These are phyloP conservation scores for Philhelius pedissequus DNA, from an alignment of 2,888 invertebrate genomes.

Conservation along the genomic window DNA sequence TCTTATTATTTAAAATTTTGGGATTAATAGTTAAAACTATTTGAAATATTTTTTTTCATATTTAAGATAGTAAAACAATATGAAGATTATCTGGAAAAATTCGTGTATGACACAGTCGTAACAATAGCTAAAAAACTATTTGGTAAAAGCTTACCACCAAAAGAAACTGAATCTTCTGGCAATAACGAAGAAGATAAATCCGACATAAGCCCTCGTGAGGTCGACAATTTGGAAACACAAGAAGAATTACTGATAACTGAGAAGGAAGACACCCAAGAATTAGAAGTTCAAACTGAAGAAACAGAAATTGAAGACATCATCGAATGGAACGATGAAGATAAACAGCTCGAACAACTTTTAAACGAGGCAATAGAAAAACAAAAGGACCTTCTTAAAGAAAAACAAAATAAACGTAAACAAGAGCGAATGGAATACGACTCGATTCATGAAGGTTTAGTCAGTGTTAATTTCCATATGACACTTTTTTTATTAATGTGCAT, in stretches of 20 bases:
- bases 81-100: conserved; percentile 84
- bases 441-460: conserved; percentile 76
- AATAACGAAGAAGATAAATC: neutral
- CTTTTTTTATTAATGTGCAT: conserved; percentile 85
- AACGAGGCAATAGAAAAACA: conserved; percentile 67
- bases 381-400: conserved; percentile 54
- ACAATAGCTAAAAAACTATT: conserved; percentile 73
- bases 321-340: conserved; percentile 25
- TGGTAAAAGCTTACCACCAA: conserved; percentile 39
- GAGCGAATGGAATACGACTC: conserved; percentile 71
- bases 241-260: neutral
- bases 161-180: neutral
- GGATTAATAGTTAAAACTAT: too few relatives aligned
- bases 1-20: too few relatives aligned
- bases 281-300: neutral
- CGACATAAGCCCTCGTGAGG: neutral
- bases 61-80: conserved; percentile 81
- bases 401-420: conserved; percentile 67
- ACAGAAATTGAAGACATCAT: neutral
- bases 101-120: conserved; percentile 79
- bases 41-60: neutral
- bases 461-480: conserved; percentile 86
- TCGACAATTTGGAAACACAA: conserved; percentile 31
- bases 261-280: neutral
- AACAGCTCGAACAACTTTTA: conserved; percentile 69